phyloP scores from a whole-genome alignment of 2,113 vertebrate species.

The Lamprologus ornatipinnis region DNA sequence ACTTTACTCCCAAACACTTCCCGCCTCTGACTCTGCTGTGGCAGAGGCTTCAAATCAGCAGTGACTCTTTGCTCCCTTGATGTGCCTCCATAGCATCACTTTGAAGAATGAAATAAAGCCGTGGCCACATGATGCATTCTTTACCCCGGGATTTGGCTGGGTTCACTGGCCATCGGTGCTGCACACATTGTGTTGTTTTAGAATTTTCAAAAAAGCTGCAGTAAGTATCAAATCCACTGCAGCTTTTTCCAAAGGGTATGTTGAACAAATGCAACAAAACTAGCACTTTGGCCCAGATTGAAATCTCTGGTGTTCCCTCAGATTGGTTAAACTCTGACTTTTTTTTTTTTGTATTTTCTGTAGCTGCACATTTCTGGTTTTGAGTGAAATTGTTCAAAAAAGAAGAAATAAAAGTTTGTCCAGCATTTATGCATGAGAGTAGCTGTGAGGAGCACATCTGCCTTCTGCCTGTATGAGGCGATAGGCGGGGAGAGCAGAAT shows the following conservation, averaged over 20 bases:
- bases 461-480: not conserved
- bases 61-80: conserved; percentile 35
- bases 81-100: conserved; percentile 25
- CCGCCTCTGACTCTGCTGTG: conserved; percentile 24
- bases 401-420: not conserved
- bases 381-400: not conserved
- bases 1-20: conserved; percentile 38
- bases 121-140: not conserved
- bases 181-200: not conserved
- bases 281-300: not conserved
- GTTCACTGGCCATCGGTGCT: not conserved
- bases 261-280: not conserved
- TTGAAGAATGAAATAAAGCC: conserved; percentile 42
- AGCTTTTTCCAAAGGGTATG: not conserved
- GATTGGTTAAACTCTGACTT: not conserved
- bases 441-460: not conserved
- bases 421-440: not conserved
- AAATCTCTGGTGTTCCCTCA: not conserved
- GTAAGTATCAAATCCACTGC: not conserved
- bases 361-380: not conserved
- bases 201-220: not conserved
- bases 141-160: not conserved
- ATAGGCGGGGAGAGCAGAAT: not conserved
- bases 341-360: not conserved
- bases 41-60: conserved; percentile 35